Conservation (phyloP, 1,140 invertebrate genomes). For the Charaxes varanes region DNA sequence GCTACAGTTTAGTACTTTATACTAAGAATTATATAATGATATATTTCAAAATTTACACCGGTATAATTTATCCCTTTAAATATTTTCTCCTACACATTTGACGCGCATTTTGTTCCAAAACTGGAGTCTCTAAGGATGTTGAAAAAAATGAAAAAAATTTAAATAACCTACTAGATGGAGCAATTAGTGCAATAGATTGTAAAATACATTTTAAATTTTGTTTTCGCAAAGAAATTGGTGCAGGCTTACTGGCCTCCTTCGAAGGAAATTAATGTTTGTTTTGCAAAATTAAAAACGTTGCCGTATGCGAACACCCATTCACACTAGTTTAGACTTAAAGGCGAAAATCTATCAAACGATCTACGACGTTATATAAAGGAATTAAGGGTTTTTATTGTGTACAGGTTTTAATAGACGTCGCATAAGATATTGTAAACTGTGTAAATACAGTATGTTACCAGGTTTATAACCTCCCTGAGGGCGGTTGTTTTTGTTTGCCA, state of each 20-base stretch:
- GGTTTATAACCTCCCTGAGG: conserved; percentile 17
- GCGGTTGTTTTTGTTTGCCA: conserved; percentile 30
- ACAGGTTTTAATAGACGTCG: neutral
- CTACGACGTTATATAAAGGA: neutral
- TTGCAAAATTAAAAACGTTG: conserved; percentile 53
- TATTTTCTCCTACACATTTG: too few species aligned
- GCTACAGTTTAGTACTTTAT: too few species aligned
- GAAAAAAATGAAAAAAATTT: too few species aligned
- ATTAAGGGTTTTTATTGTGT: conserved; percentile 3
- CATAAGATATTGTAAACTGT: neutral
- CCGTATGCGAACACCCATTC: conserved; percentile 26
- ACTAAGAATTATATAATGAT: too few species aligned
- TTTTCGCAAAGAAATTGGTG: too few species aligned
- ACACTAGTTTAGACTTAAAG: conserved; percentile 5
- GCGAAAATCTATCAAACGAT: neutral
- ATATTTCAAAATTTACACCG: too few species aligned
- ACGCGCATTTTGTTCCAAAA: too few species aligned
- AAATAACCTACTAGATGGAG: too few species aligned
- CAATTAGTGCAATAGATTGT: too few species aligned
- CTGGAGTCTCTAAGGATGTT: too few species aligned
- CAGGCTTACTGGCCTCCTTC: conserved; percentile 28
- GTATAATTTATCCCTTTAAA: too few species aligned
- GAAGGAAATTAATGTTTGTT: conserved; percentile 61
- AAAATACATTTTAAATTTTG: too few species aligned
- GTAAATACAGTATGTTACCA: conserved; percentile 16